Evolutionary conservation across 1,140 invertebrate species (phyloP).

Genomic region (Drosophila lacertosa): DNA sequence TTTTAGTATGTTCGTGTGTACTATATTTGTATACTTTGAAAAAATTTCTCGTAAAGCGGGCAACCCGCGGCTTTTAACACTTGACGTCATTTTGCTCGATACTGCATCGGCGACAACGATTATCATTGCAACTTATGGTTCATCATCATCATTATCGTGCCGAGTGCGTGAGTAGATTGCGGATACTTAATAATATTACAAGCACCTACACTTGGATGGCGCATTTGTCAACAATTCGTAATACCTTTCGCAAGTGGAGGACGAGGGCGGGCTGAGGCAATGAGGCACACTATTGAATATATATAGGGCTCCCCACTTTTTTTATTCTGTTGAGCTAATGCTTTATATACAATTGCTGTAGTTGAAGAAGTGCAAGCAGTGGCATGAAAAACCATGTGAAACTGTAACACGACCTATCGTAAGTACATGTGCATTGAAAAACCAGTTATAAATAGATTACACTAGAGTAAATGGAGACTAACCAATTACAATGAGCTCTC

Average conservation of each 20-base stretch:
- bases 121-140: conserved; percentile 6
- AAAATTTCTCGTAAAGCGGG: not conserved
- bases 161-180: not conserved
- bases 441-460: conserved; percentile 22
- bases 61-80: conserved; percentile 17
- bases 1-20: no score
- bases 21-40: not conserved
- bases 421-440: not conserved
- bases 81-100: conserved; percentile 8
- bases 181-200: conserved; percentile 2
- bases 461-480: conserved; percentile 8
- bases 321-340: no score
- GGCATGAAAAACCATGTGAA: not conserved
- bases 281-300: not conserved
- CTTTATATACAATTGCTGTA: no score
- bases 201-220: not conserved
- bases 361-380: not conserved
- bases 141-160: not conserved
- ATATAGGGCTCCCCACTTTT: not conserved
- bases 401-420: conserved; percentile 20
- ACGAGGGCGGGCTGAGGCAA: not conserved
- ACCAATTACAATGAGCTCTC: conserved; percentile 21
- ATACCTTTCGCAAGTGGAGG: not conserved
- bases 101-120: not conserved
- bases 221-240: not conserved